Evolutionary conservation across 2,797 vertebrate genomes (phyloP).

Genomic region (Esox masquinongy): DNA sequence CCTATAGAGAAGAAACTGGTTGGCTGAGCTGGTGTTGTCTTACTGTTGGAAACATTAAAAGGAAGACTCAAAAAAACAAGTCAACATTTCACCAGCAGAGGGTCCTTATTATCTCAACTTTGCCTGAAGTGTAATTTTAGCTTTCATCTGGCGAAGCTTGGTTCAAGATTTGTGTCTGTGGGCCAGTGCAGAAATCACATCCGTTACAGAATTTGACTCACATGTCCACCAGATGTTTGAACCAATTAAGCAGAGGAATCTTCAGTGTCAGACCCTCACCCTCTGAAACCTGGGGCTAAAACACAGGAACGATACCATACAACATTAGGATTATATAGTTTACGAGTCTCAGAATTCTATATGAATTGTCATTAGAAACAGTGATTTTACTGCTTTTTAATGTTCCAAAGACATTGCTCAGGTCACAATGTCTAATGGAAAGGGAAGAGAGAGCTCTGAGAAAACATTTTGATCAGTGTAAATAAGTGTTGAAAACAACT

Average conservation of each 20-base stretch:
- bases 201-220: neutral
- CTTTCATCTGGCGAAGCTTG: neutral
- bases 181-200: neutral
- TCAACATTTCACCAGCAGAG: neutral
- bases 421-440: too few species aligned
- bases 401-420: too few species aligned
- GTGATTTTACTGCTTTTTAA: too few species aligned
- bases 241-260: neutral
- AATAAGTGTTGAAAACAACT: too few species aligned
- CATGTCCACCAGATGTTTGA: neutral
- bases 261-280: neutral
- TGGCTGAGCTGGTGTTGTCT: constrained; percentile 23
- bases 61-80: too few species aligned
- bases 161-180: neutral
- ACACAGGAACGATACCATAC: too few species aligned
- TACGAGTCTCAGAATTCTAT: too few species aligned
- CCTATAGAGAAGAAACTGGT: constrained; percentile 26
- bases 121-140: neutral
- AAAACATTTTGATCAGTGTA: too few species aligned
- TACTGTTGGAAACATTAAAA: constrained; percentile 14
- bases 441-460: too few species aligned
- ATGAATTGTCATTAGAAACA: too few species aligned
- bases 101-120: neutral
- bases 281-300: neutral
- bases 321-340: too few species aligned